Percentiles rank a stretch among this genome's conserved stretches.
Conservation (phyloP, 2,797 vertebrate genomes). For the Chromobotia macracanthus region DNA sequence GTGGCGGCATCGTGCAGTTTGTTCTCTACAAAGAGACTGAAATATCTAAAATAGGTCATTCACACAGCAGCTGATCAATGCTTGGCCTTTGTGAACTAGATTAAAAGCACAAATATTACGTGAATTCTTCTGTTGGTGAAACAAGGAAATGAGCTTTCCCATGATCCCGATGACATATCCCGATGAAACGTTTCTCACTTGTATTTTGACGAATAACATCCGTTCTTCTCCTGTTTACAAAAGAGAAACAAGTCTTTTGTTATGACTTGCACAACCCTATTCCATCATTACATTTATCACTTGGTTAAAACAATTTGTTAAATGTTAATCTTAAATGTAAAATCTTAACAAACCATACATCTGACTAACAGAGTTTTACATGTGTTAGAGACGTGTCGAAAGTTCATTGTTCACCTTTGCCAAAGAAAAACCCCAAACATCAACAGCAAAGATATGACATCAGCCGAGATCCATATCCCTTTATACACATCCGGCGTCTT, state of each 20-base stretch:
- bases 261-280: neutral
- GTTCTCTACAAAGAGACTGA: too few relatives aligned
- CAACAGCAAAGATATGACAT: conserved; percentile 76
- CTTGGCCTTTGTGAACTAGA: neutral
- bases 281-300: too few relatives aligned
- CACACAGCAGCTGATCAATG: neutral
- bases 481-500: conserved; percentile 78
- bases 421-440: conserved; percentile 79
- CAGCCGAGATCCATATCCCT: conserved; percentile 81
- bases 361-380: neutral
- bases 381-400: neutral
- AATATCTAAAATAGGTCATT: neutral
- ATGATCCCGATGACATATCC: neutral
- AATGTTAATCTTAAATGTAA: too few relatives aligned
- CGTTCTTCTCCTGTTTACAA: conserved; percentile 56
- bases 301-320: too few relatives aligned
- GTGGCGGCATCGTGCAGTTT: conserved; percentile 1
- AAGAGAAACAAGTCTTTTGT: conserved; percentile 41
- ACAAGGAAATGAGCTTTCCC: neutral
- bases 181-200: conserved; percentile 53
- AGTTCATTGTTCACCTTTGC: conserved; percentile 72
- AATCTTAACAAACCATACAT: neutral
- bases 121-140: conserved; percentile 2
- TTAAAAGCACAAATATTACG: neutral
- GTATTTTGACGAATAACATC: conserved; percentile 26